Conservation (phyloP, 2,888 invertebrate genomes). For the Drosophila borborema region DNA sequence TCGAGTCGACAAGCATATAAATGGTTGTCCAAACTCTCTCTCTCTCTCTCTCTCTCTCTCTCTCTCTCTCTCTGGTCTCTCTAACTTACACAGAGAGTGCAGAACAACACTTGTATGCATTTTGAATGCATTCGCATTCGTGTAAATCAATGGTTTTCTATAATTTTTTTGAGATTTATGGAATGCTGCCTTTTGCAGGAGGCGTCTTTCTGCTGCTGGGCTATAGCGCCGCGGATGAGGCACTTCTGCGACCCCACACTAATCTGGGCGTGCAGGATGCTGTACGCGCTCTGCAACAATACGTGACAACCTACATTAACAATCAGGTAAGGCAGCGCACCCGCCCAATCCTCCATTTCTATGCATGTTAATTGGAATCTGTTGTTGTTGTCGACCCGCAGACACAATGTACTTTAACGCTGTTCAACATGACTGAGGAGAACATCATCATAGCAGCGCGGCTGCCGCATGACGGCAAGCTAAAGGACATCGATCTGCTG, state of each 20-base stretch:
- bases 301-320: constrained; percentile 90
- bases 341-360: background rate
- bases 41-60: no score
- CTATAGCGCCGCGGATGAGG: constrained; percentile 95
- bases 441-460: constrained; percentile 94
- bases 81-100: background rate
- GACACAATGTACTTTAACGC: constrained; percentile 93
- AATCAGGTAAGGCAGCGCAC: constrained; percentile 87
- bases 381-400: constrained; percentile 83
- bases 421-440: constrained; percentile 94
- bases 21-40: constrained; percentile 4
- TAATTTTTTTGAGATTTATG: constrained; percentile 63
- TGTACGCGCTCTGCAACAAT: constrained; percentile 92
- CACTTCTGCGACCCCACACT: constrained; percentile 92
- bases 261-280: constrained; percentile 94
- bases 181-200: constrained; percentile 84
- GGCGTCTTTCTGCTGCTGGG: constrained; percentile 95
- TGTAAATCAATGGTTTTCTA: constrained; percentile 55
- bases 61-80: no score
- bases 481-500: constrained; percentile 89
- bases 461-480: constrained; percentile 88
- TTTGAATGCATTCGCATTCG: constrained; percentile 27
- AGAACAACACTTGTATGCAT: constrained; percentile 29
- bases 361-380: constrained; percentile 49
- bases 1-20: constrained; percentile 27